These are phyloP conservation scores for Xestia sexstrigata DNA, from an alignment of 2,888 invertebrate species.

Conservation along the genomic window DNA sequence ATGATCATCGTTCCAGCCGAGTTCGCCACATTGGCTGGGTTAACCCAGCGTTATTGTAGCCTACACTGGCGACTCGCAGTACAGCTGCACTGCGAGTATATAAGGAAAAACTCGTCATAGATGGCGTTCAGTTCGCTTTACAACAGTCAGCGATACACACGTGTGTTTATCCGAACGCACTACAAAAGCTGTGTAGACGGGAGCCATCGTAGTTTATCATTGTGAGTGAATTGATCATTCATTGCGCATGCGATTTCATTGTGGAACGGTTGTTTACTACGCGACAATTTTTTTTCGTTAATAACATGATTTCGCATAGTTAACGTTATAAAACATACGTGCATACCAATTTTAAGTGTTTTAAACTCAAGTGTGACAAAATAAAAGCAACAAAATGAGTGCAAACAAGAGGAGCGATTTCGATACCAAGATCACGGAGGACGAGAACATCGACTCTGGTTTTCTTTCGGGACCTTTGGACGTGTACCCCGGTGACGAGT, in stretches of 20 bases:
- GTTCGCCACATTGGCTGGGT: no score
- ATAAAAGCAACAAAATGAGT: slow-evolving; percentile 82
- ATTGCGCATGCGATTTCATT: slow-evolving; percentile 77
- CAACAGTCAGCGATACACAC: slow-evolving; percentile 30
- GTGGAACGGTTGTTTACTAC: slow-evolving; percentile 69
- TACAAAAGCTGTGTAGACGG: slow-evolving; percentile 38
- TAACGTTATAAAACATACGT: slow-evolving; percentile 52
- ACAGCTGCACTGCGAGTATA: slow-evolving; percentile 11
- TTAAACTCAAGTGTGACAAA: slow-evolving; percentile 65
- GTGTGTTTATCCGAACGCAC: slow-evolving; percentile 66
- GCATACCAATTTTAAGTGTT: slow-evolving; percentile 48
- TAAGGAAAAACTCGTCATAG: slow-evolving; percentile 38
- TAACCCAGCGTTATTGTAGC: slow-evolving; percentile 21
- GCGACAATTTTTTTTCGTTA: slow-evolving; percentile 59
- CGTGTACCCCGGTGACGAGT: slow-evolving; percentile 66
- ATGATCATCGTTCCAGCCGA: no score
- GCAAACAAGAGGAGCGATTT: slow-evolving; percentile 81
- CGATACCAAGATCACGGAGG: slow-evolving; percentile 80
- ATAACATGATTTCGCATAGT: slow-evolving; percentile 78
- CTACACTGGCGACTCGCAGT: neutral
- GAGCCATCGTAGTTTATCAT: slow-evolving; percentile 36
- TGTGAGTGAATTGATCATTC: slow-evolving; percentile 65
- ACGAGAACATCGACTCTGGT: slow-evolving; percentile 83
- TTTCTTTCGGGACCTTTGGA: slow-evolving; percentile 77
- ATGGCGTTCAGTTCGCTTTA: slow-evolving; percentile 60